These are phyloP conservation scores for Apus apus DNA, from an alignment of 2,113 vertebrate genomes.

Conservation along the genomic window DNA sequence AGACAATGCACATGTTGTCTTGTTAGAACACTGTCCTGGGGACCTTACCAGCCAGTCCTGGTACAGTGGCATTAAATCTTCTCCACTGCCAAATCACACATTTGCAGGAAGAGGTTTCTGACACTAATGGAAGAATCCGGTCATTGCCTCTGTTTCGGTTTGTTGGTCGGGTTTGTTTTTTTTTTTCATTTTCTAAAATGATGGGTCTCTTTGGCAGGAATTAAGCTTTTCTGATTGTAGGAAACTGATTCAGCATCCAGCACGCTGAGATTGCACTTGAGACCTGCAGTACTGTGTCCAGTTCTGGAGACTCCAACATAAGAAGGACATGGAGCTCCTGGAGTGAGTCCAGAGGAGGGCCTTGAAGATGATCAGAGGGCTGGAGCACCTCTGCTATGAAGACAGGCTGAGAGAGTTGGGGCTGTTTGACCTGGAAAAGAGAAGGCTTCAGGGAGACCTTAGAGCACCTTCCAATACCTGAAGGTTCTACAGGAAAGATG, in stretches of 20 bases:
- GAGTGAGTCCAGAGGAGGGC: too few relatives aligned
- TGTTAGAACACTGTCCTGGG: background rate
- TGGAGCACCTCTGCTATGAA: too few relatives aligned
- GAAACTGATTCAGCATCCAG: background rate
- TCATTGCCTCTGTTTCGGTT: background rate
- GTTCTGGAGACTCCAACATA: too few relatives aligned
- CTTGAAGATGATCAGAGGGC: too few relatives aligned
- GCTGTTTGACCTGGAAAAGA: too few relatives aligned
- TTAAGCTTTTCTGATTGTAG: background rate
- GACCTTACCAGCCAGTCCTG: background rate
- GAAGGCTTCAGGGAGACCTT: too few relatives aligned
- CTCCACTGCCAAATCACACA: background rate
- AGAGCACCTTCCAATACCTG: too few relatives aligned
- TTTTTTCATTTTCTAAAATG: background rate
- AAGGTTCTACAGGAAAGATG: too few relatives aligned
- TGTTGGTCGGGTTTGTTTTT: background rate
- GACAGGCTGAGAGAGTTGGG: too few relatives aligned
- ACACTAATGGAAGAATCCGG: background rate
- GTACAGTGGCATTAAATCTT: background rate
- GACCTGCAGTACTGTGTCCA: too few relatives aligned
- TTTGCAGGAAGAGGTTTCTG: background rate
- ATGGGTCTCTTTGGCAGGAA: background rate
- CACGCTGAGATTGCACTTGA: fast-evolving
- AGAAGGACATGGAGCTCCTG: too few relatives aligned
- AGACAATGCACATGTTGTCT: background rate